Percentiles rank a stretch among this genome's conserved stretches.
Conservation (phyloP, 2,888 invertebrate species). For the Drosophila algonquin region DNA sequence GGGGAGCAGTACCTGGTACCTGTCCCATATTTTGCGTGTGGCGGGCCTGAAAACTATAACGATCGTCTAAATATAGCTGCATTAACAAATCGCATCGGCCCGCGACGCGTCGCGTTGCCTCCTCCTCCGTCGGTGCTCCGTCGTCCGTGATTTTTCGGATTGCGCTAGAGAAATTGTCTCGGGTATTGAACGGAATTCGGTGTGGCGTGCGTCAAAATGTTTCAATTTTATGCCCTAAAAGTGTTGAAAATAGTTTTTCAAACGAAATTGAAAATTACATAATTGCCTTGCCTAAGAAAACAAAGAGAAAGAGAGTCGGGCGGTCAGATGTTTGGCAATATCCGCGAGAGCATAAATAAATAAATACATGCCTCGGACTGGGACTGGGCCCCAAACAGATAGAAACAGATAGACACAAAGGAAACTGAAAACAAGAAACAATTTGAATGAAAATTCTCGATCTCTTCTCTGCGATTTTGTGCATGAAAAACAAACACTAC, state of each 20-base stretch:
- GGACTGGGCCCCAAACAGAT: constrained; percentile 2
- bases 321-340: constrained; percentile 52
- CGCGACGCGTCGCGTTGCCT: constrained; percentile 24
- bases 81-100: constrained; percentile 61
- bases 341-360: constrained; percentile 57
- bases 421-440: constrained; percentile 34
- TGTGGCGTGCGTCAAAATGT: constrained; percentile 43
- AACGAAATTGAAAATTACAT: constrained; percentile 65
- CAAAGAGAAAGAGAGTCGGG: constrained; percentile 11
- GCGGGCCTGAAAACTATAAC: constrained; percentile 40
- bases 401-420: constrained; percentile 33
- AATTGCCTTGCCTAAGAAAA: constrained; percentile 45
- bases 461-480: constrained; percentile 25
- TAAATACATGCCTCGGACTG: constrained; percentile 30
- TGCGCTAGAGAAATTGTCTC: constrained; percentile 29
- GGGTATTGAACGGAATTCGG: constrained; percentile 43
- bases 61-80: constrained; percentile 64
- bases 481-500: constrained; percentile 3
- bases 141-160: constrained; percentile 8
- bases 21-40: constrained; percentile 26
- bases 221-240: constrained; percentile 61
- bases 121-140: constrained; percentile 10
- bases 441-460: constrained; percentile 53
- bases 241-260: constrained; percentile 47
- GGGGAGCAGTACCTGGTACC: constrained; percentile 21